A percentile compares a stretch with the other conserved stretches of the same genome.
These are phyloP conservation scores for Erithacus rubecula DNA, from an alignment of 2,797 vertebrate genomes.

Conservation along the genomic window DNA sequence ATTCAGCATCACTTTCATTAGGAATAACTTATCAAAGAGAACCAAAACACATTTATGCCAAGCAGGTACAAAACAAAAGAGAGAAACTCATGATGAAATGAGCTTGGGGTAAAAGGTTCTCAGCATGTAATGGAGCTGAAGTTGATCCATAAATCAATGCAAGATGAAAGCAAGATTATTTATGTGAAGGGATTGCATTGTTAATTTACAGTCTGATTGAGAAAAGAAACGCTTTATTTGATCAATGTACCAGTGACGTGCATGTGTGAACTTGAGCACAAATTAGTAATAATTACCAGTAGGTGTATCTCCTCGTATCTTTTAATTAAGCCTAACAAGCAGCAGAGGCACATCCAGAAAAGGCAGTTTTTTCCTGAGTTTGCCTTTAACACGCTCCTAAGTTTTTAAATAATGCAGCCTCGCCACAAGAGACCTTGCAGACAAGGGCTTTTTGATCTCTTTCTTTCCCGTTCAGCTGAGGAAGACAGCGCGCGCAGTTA, in stretches of 20 bases:
- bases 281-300: slow-evolving; percentile 7
- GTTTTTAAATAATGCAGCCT: slow-evolving; percentile 63
- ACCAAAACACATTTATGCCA: slow-evolving; percentile 56
- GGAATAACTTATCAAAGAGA: neutral
- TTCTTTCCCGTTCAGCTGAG: neutral
- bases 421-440: slow-evolving; percentile 30
- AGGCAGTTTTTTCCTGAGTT: neutral
- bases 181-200: slow-evolving; percentile 61
- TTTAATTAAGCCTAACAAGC: slow-evolving; percentile 18
- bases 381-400: slow-evolving; percentile 9
- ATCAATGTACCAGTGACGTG: neutral
- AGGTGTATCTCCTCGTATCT: neutral
- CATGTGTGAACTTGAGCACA: neutral
- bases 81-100: slow-evolving; percentile 48
- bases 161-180: slow-evolving; percentile 70
- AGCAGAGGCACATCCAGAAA: neutral
- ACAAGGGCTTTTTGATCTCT: slow-evolving; percentile 54
- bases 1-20: slow-evolving; percentile 1
- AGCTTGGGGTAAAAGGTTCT: slow-evolving; percentile 57
- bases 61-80: slow-evolving; percentile 57
- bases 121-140: slow-evolving; percentile 48
- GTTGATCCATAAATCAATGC: slow-evolving; percentile 74
- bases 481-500: neutral
- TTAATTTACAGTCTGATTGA: slow-evolving; percentile 62
- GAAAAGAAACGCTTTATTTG: neutral